Evolutionary conservation across 92 coral and sea anemone genomes (phyloP).

Genomic region (Epizoanthus illoricatus): DNA sequence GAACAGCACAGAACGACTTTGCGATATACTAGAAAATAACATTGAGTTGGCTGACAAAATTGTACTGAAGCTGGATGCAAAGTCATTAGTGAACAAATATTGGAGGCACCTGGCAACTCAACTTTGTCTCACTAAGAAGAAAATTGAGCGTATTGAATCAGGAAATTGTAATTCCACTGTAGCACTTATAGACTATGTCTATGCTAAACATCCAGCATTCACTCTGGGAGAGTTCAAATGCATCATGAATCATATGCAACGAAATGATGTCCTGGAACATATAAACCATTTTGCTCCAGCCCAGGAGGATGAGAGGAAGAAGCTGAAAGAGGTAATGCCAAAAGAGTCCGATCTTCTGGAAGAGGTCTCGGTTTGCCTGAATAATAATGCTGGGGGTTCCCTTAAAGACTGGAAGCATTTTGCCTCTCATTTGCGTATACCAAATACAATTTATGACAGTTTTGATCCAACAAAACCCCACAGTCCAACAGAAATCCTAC

Average conservation of each 20-base stretch:
- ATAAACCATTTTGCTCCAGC: not conserved
- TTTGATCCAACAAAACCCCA: slow-evolving; percentile 14
- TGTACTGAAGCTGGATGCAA: not conserved
- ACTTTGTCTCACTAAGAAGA: not conserved
- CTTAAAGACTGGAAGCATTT: slow-evolving; percentile 28
- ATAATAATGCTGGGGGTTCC: slow-evolving; percentile 17
- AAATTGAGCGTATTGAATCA: not conserved
- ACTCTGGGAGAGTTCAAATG: slow-evolving; percentile 1
- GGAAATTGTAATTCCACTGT: slow-evolving; percentile 19
- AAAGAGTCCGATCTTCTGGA: slow-evolving; percentile 30
- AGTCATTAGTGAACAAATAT: not conserved
- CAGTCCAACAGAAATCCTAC: slow-evolving; percentile 39
- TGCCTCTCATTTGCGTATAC: slow-evolving; percentile 17
- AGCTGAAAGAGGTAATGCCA: slow-evolving; percentile 15
- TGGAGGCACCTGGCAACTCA: slow-evolving; percentile 23
- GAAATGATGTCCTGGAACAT: slow-evolving; percentile 16
- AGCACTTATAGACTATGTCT: slow-evolving; percentile 14
- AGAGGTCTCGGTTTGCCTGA: slow-evolving; percentile 16
- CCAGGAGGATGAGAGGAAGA: not conserved
- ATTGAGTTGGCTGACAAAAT: slow-evolving; percentile 9
- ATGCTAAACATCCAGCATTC: not conserved
- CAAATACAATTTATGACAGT: not conserved
- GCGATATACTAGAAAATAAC: not conserved
- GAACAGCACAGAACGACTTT: not conserved
- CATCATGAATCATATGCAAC: not conserved